A percentile compares a stretch with the other conserved stretches of the same genome.
Conservation (phyloP, 2,888 invertebrate genomes). For the Gortyna flavago region DNA sequence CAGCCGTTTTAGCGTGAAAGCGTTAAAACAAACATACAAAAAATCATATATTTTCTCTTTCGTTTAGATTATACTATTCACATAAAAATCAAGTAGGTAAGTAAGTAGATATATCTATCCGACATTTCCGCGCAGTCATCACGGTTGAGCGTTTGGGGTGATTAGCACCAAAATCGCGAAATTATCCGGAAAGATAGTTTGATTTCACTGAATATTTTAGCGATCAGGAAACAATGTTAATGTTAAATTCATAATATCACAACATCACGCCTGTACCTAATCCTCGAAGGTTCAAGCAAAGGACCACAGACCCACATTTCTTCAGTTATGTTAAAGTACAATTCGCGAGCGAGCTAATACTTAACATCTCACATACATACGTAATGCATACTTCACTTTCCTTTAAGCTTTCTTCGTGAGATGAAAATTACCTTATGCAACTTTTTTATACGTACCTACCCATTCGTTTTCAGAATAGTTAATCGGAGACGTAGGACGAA, state of each 20-base stretch:
- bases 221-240: not conserved
- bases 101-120: not conserved
- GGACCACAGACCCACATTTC: not conserved
- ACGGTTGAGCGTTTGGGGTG: not conserved
- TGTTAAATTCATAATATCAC: not conserved
- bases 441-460: not conserved
- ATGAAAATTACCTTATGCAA: conserved; percentile 19
- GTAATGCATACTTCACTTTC: conserved; percentile 41
- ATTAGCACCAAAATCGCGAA: not conserved
- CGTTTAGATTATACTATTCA: no score
- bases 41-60: no score
- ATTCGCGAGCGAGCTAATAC: conserved; percentile 45
- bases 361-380: conserved; percentile 30
- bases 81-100: not conserved
- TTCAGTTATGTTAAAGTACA: conserved; percentile 13
- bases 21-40: not conserved
- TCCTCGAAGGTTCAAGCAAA: not conserved
- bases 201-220: not conserved
- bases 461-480: conserved; percentile 10
- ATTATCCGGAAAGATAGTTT: conserved; percentile 1
- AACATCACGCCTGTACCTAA: not conserved
- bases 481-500: not conserved
- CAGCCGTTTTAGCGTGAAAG: not conserved
- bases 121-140: not conserved
- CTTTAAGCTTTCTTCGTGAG: conserved; percentile 26